Base-by-base conservation (phyloP, 2,888 invertebrate genomes). In the Dryadula phaetusa region DNA sequence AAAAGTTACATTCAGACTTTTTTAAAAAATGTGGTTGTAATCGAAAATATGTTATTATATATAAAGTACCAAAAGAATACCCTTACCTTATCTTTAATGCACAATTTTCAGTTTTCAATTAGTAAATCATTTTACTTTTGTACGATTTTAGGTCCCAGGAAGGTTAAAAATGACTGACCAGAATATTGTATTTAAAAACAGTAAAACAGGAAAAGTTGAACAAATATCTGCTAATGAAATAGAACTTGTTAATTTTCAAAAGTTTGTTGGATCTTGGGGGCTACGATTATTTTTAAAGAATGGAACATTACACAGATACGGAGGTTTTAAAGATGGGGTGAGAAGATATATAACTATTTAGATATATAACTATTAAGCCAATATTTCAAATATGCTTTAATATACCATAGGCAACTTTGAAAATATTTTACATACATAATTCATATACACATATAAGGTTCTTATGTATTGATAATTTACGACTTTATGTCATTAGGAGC, bases 161-260 rank as follows among this genome's bases (percentile, higher is more conserved):
- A 95, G 97, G 69, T 87, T 99, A 40, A 99, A 99, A 87, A 94
- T 99, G 86, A 97, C 98, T 0, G 98, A 98, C 73, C 96, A 97
- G 80, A 95, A 95, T 77, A 96, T 99, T 40, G 94, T 97, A 56
- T 99, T 99, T 84, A 99, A 99, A 86, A 99, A 99, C 86, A 96
- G 95, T 73, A 98, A 98, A 90, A 99, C 99, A 0, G 99, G 99
- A 1, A 99, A 98, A 89, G 97, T 99, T 0, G 99, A 99, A 82
- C 97, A 98, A 82, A 95, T 99, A 72, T 93, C 95, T 40, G 94
- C 96, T 0, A 92, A 94, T 56, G 99, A 99, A 75, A 96, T 99
- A 79, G 98, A 99, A 63, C 90, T 96, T 66, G 97, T 98, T 0
- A 97, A 97, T 84, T 99, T 98, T 93, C 97, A 99, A 83, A 96